phyloP scores from a whole-genome alignment of 2,888 invertebrate genomes.

The Chaetogeoica ovagalla region DNA sequence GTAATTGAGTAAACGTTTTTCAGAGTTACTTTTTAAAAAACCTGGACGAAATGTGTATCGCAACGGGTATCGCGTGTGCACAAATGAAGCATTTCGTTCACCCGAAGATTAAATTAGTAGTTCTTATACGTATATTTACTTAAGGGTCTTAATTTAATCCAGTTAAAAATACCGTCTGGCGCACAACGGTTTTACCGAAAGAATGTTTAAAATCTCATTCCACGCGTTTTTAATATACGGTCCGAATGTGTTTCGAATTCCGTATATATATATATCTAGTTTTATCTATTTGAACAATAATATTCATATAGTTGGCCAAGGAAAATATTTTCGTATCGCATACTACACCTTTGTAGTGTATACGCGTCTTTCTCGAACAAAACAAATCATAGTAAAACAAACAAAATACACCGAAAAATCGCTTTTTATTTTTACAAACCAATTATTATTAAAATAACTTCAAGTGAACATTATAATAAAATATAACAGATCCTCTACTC shows the following conservation, averaged over 20 bases:
- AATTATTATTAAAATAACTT: no score
- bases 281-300: no score
- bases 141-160: conserved; percentile 19
- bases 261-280: background rate
- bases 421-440: no score
- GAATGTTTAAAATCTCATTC: background rate
- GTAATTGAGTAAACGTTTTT: background rate
- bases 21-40: background rate
- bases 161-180: conserved; percentile 28
- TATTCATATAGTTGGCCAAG: background rate
- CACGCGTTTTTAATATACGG: background rate
- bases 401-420: no score
- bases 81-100: conserved; percentile 3
- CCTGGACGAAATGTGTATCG: background rate
- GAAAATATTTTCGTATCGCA: background rate
- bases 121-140: no score
- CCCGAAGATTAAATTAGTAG: background rate
- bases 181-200: background rate
- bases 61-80: background rate
- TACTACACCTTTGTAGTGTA: no score
- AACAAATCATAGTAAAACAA: no score
- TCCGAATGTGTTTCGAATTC: background rate
- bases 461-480: no score
- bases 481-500: no score
- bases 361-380: no score